Percentiles rank a stretch among this genome's conserved stretches.
These are phyloP conservation scores for Sciurus vulgaris DNA, from an alignment of 2,797 vertebrate genomes.

Conservation along the genomic window DNA sequence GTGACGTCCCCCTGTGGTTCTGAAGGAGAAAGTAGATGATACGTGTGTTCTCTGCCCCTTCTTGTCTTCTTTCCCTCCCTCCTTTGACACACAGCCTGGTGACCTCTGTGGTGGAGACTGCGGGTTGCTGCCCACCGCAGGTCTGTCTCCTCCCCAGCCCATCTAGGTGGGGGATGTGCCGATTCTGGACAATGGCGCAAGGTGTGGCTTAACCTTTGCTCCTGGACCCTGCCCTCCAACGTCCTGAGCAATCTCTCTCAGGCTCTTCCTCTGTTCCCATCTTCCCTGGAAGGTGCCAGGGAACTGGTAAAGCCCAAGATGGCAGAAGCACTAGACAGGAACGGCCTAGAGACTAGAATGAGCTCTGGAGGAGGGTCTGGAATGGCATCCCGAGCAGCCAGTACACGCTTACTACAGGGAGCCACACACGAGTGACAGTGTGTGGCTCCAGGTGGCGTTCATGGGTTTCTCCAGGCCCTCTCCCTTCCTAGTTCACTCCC, in stretches of 20 bases:
- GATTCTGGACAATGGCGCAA: accelerated
- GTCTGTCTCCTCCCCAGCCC: neutral
- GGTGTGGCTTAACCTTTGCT: neutral
- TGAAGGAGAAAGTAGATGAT: accelerated
- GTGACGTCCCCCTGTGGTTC: neutral
- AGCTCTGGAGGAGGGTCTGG: neutral
- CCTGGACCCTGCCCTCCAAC: neutral
- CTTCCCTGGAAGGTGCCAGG: neutral
- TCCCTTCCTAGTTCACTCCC: neutral
- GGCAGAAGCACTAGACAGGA: neutral
- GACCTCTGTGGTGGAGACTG: neutral
- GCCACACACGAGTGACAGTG: neutral
- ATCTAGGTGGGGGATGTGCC: no score
- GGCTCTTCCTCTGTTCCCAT: neutral
- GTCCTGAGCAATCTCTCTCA: neutral
- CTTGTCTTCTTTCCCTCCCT: neutral
- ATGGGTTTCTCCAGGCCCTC: neutral
- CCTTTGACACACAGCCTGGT: neutral
- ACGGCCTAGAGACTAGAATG: neutral
- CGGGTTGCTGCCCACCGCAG: neutral
- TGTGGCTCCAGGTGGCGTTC: neutral
- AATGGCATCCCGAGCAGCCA: neutral
- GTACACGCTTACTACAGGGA: neutral
- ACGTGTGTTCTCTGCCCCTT: neutral
- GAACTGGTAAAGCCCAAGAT: neutral